Conservation (phyloP, 2,888 invertebrate species). For the Linnaemya vulpina region DNA sequence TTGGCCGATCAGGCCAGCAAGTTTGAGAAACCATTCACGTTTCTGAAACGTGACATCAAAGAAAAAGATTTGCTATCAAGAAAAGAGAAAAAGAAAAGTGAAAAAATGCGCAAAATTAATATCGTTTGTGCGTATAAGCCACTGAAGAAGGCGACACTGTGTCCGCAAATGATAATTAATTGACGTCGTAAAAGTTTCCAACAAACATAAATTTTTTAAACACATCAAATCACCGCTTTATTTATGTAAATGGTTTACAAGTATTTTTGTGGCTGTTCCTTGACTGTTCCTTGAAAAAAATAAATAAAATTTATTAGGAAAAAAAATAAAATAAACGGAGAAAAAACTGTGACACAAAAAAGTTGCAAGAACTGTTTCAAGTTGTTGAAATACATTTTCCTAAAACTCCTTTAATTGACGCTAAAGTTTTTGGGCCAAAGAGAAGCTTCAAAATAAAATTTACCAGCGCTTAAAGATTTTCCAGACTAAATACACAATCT, state of each 20-base stretch:
- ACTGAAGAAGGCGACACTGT: constrained; percentile 71
- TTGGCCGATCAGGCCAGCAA: not conserved
- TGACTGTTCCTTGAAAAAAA: no score
- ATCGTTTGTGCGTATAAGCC: constrained; percentile 66
- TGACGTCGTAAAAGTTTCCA: constrained; percentile 71
- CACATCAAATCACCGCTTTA: constrained; percentile 69
- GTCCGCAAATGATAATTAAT: constrained; percentile 71
- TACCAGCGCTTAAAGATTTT: no score
- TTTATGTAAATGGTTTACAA: constrained; percentile 56
- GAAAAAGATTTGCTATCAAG: constrained; percentile 22
- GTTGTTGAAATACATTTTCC: not conserved
- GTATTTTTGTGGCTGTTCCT: constrained; percentile 38
- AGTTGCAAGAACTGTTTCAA: not conserved
- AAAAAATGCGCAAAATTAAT: constrained; percentile 53
- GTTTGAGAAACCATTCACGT: constrained; percentile 52
- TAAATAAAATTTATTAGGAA: constrained; percentile 27
- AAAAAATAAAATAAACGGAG: not conserved
- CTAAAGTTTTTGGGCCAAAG: not conserved
- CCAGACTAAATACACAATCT: no score
- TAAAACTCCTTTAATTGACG: not conserved
- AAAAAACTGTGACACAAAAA: not conserved
- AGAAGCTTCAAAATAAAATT: not conserved
- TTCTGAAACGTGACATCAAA: constrained; percentile 37
- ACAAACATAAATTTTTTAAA: constrained; percentile 71
- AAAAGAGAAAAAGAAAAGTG: not conserved